These are phyloP conservation scores for Epinephelus awoara DNA, from an alignment of 2,797 vertebrate species.

Conservation along the genomic window DNA sequence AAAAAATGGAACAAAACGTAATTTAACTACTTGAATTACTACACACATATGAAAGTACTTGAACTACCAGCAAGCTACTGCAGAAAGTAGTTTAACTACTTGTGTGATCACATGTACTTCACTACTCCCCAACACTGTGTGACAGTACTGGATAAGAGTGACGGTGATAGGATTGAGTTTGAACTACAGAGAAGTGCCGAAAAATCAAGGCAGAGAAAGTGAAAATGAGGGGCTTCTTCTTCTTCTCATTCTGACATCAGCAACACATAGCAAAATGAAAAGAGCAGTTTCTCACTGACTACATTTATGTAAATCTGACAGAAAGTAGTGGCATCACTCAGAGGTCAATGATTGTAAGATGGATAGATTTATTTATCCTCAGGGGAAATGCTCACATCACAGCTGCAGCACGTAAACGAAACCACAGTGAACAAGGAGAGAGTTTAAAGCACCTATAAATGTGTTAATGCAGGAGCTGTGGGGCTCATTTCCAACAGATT, in stretches of 20 bases:
- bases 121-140: no score
- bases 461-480: no score
- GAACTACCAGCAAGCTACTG: no score
- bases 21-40: no score
- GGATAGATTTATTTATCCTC: neutral
- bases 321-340: neutral
- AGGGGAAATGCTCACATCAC: no score
- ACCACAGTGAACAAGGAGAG: no score
- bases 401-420: no score
- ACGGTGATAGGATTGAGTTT: neutral
- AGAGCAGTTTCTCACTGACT: neutral
- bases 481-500: neutral
- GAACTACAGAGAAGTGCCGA: neutral
- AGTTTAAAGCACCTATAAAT: neutral
- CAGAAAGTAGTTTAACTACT: no score
- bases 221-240: neutral
- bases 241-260: slow-evolving; percentile 4
- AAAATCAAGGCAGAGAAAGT: neutral
- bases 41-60: no score
- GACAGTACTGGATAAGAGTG: no score
- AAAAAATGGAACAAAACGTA: no score
- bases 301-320: neutral
- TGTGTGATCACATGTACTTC: no score
- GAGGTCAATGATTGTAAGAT: neutral
- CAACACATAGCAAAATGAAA: neutral